A percentile compares a stretch with the other conserved stretches of the same genome.
Conservation (phyloP, 1,140 invertebrate species). For the Aphidius ervi region DNA sequence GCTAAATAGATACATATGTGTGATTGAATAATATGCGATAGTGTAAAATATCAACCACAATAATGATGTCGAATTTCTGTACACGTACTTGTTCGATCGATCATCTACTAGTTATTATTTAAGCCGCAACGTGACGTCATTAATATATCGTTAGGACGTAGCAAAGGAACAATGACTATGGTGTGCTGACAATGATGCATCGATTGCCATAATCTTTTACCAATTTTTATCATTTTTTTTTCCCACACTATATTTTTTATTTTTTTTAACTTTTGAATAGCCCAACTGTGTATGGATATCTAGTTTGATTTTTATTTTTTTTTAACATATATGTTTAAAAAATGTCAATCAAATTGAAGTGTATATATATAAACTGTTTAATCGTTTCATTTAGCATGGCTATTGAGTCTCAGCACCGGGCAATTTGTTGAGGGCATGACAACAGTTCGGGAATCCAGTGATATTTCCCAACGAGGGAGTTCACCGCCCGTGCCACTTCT, state of each 20-base stretch:
- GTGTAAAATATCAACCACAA: slow-evolving; percentile 45
- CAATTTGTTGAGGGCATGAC: slow-evolving; percentile 13
- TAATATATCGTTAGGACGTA: slow-evolving; percentile 47
- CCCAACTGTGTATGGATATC: too few relatives aligned
- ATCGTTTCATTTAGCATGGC: slow-evolving; percentile 12
- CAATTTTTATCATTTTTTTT: slow-evolving; percentile 1
- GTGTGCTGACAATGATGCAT: slow-evolving; percentile 25
- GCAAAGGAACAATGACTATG: slow-evolving; percentile 16
- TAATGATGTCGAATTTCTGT: slow-evolving; percentile 50
- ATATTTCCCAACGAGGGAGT: slow-evolving; percentile 12
- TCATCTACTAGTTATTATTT: slow-evolving; percentile 52
- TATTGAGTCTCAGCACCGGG: slow-evolving; percentile 7
- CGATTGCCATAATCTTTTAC: slow-evolving; percentile 8
- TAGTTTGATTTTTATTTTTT: not conserved
- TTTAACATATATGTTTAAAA: not conserved
- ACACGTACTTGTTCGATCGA: slow-evolving; percentile 46
- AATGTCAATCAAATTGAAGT: too few relatives aligned
- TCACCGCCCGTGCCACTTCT: slow-evolving; percentile 22
- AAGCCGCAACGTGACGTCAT: slow-evolving; percentile 51
- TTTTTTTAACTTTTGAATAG: not conserved
- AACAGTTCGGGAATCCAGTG: too few relatives aligned
- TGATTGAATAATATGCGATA: slow-evolving; percentile 37
- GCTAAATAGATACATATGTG: slow-evolving; percentile 22
- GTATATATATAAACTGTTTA: not conserved
- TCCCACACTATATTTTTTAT: not conserved